Evolutionary conservation across 2,888 invertebrate genomes (phyloP).

Genomic region (Nudaria mundana): DNA sequence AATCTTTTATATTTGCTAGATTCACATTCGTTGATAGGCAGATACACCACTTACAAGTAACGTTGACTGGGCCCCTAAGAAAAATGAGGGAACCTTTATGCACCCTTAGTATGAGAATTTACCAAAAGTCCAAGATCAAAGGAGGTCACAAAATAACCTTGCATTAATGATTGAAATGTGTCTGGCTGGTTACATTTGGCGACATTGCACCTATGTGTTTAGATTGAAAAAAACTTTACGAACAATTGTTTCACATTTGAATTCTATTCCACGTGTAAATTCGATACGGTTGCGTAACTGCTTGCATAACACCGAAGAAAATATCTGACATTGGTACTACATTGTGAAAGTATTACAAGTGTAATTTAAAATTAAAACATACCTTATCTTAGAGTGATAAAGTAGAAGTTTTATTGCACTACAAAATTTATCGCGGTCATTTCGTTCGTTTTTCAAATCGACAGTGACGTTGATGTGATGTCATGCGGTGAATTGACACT

Average conservation of each 20-base stretch:
- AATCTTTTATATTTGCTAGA: too few relatives aligned
- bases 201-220: neutral
- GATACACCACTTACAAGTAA: too few relatives aligned
- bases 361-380: slow-evolving; percentile 11
- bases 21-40: too few relatives aligned
- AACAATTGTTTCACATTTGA: slow-evolving; percentile 23
- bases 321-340: slow-evolving; percentile 76
- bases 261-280: slow-evolving; percentile 33
- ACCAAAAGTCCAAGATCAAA: too few relatives aligned
- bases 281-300: slow-evolving; percentile 45
- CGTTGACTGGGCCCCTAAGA: too few relatives aligned
- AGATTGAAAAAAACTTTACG: slow-evolving; percentile 12
- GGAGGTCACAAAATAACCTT: too few relatives aligned
- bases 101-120: too few relatives aligned
- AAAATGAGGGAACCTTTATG: too few relatives aligned
- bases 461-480: slow-evolving; percentile 23
- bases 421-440: slow-evolving; percentile 44
- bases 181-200: neutral
- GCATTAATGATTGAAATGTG: too few relatives aligned
- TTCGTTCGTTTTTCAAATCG: slow-evolving; percentile 39
- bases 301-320: slow-evolving; percentile 64
- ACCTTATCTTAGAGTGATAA: neutral
- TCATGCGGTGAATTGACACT: slow-evolving; percentile 34
- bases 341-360: slow-evolving; percentile 64
- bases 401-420: slow-evolving; percentile 21